Conservation (phyloP, 2,113 vertebrate genomes). For the Hiodon alosoides region DNA sequence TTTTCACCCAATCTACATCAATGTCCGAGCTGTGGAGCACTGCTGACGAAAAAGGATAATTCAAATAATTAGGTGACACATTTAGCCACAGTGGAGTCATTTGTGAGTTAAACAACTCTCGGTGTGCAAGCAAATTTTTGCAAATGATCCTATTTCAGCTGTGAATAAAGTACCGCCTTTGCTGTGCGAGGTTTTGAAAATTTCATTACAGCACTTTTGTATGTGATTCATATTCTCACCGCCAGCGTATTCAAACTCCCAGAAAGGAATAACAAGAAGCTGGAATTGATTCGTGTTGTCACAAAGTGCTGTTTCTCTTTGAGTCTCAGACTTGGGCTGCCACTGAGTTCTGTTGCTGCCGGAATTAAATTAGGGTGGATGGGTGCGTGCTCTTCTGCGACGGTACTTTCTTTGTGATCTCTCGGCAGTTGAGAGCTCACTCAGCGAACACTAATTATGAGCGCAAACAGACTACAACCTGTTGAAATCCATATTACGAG, state of each 20-base stretch:
- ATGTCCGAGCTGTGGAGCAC: no score
- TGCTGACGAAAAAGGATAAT: no score
- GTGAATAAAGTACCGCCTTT: no score
- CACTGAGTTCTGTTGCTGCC: no score
- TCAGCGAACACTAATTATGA: conserved; percentile 32
- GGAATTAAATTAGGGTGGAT: no score
- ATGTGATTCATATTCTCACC: neutral
- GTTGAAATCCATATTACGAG: conserved; percentile 36
- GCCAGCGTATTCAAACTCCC: neutral
- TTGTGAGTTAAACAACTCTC: neutral
- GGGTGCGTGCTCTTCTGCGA: neutral
- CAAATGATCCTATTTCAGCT: no score
- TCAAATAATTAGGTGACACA: neutral
- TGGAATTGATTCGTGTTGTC: neutral
- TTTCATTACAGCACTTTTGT: neutral
- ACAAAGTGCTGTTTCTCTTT: neutral
- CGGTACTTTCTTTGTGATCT: conserved; percentile 22
- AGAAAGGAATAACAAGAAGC: neutral
- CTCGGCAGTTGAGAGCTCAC: conserved; percentile 19
- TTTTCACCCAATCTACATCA: no score
- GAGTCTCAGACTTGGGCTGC: neutral
- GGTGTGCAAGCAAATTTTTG: neutral
- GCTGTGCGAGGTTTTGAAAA: no score
- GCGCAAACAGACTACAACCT: conserved; percentile 41
- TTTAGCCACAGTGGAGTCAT: neutral